Percentiles rank a stretch among this genome's conserved stretches.
phyloP scores from a whole-genome alignment of 2,797 vertebrate genomes.

The Gobionotothen gibberifrons region DNA sequence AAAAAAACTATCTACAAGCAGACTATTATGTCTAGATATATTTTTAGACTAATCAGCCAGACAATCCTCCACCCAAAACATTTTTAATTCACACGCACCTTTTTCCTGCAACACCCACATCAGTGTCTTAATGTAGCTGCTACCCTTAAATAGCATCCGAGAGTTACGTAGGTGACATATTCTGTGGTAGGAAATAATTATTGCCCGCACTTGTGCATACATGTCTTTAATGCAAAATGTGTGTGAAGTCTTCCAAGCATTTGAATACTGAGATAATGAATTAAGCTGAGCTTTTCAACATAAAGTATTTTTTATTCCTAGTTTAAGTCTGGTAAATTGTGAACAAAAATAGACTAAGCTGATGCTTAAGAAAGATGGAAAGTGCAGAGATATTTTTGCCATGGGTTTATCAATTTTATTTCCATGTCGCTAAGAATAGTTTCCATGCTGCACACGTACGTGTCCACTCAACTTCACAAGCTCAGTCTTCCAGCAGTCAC shows the following conservation, averaged over 20 bases:
- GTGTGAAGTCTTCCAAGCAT: neutral
- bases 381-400: constrained; percentile 29
- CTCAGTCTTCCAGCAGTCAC: constrained; percentile 9
- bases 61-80: constrained; percentile 7
- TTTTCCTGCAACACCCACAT: neutral
- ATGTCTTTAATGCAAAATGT: neutral
- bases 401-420: constrained; percentile 51
- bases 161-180: neutral
- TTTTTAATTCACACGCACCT: neutral
- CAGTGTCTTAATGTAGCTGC: neutral
- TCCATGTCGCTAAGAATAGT: constrained; percentile 62
- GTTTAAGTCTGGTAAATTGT: constrained; percentile 2
- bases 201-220: neutral
- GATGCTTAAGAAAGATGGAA: constrained; percentile 36
- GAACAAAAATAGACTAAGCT: constrained; percentile 28
- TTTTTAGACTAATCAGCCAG: neutral
- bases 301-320: neutral
- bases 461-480: constrained; percentile 49
- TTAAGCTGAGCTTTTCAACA: neutral
- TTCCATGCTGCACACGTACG: constrained; percentile 73
- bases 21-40: too few species aligned
- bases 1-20: too few species aligned
- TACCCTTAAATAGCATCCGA: neutral
- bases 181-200: neutral
- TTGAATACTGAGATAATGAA: neutral